phyloP scores from a whole-genome alignment of 2,113 vertebrate genomes.

The Tachysurus vachellii region DNA sequence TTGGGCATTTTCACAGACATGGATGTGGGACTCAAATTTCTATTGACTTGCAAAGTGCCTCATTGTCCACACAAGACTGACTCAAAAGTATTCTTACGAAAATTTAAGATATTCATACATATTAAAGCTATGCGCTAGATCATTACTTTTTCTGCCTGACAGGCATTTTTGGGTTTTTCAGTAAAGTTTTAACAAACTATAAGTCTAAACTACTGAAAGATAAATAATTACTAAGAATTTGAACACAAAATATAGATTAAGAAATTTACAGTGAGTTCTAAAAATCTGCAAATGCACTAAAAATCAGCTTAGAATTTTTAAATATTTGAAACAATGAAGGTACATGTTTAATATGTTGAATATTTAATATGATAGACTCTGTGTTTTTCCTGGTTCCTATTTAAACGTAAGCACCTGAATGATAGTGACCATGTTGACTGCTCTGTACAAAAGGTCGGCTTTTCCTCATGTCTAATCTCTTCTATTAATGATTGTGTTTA shows the following conservation, averaged over 20 bases:
- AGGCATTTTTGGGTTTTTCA: neutral
- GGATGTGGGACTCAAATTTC: neutral
- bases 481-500: neutral
- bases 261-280: neutral
- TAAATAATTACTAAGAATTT: too few relatives aligned
- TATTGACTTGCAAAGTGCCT: slow-evolving; percentile 11
- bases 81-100: neutral
- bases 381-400: neutral
- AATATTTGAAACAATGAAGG: neutral
- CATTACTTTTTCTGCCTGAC: neutral
- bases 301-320: neutral
- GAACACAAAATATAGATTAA: neutral
- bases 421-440: neutral
- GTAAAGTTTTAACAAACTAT: neutral
- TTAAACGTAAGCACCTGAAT: neutral
- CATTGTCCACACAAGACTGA: neutral
- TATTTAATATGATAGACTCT: neutral
- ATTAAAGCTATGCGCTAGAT: neutral
- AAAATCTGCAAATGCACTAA: neutral
- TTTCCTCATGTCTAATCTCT: neutral
- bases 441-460: neutral
- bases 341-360: neutral
- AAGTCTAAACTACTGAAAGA: neutral
- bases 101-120: neutral
- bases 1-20: neutral